These are phyloP conservation scores for Silurus lanzhouensis DNA, from an alignment of 2,797 vertebrate genomes.

Conservation along the genomic window DNA sequence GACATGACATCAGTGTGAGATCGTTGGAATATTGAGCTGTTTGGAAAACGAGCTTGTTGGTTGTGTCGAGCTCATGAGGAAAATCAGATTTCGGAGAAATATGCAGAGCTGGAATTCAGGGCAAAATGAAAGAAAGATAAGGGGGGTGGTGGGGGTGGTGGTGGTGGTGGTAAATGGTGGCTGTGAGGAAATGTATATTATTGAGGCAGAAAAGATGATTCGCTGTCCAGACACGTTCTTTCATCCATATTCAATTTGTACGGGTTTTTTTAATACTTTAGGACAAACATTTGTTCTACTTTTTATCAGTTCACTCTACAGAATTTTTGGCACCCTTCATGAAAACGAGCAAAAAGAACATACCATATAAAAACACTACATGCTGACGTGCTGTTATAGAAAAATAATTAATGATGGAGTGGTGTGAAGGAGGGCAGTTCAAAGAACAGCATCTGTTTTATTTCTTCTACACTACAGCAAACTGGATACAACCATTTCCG, in stretches of 20 bases:
- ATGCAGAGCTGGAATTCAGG: not conserved
- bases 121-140: not conserved
- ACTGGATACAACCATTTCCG: not conserved
- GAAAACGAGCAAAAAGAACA: not conserved
- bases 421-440: not conserved
- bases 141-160: too few species aligned
- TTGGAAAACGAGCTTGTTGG: conserved; percentile 20
- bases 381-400: not conserved
- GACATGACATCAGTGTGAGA: conserved; percentile 20
- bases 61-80: conserved; percentile 14
- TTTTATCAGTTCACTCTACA: too few species aligned
- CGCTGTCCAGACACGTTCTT: not conserved
- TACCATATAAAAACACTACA: not conserved
- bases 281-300: not conserved
- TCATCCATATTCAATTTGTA: not conserved
- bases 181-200: not conserved
- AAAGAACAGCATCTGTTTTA: not conserved
- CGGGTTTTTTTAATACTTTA: not conserved
- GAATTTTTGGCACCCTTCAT: not conserved
- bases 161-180: too few species aligned
- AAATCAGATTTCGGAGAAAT: conserved; percentile 3
- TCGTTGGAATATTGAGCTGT: conserved; percentile 16
- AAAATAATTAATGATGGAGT: not conserved
- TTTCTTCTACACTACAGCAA: not conserved
- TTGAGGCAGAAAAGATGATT: not conserved